Base-by-base conservation (phyloP, 1,140 invertebrate genomes). In the Drosophila navojoa region DNA sequence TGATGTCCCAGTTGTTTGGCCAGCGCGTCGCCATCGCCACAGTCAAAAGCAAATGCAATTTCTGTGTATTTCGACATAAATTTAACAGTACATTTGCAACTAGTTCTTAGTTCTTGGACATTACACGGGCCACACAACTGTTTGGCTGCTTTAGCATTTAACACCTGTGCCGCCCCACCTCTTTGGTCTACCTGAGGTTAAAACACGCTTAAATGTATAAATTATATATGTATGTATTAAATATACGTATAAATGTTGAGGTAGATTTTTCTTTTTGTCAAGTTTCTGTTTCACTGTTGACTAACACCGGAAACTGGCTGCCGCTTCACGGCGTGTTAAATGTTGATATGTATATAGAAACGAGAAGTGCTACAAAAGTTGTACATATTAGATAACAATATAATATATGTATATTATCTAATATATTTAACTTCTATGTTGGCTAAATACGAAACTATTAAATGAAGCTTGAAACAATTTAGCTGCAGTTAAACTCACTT, bases 71-170 rank as follows among this genome's bases (percentile, higher is more conserved):
- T 75, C 74, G 68, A 77, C 76, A 85, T 85, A 54, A 79, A 85
- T 80, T 87, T 79, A 78, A 77, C 76, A 77, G 84, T 87, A 81
- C 50, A 82, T 74, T 77, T 78, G 79, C 79, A 76, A 78, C 84
- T 79, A 69, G 79, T 87, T 89, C 79, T 87, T 44, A 38, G 53
- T 40, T 63, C 54, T 62, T 13, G 29, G 32, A 27, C 15, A 45
- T 7, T 19, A n/a, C 38, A 44, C 35, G 3, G 61, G 45, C 61
- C 42, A 53, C 42, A 38, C 27, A 59, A 57, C 59, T 38, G 10
- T 38, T 38, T 38, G 35, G 35, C 35, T 52, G 40, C 6, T 40
- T 57, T 32, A 57, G 25, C 67, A 45, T 6, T 25, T n/a, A 15
- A 66, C 62, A 72, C 57, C 52, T 73, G 64, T 44, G 50, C 15